These are phyloP conservation scores for Ennomos quercinarius DNA, from an alignment of 2,888 invertebrate species.

Conservation along the genomic window DNA sequence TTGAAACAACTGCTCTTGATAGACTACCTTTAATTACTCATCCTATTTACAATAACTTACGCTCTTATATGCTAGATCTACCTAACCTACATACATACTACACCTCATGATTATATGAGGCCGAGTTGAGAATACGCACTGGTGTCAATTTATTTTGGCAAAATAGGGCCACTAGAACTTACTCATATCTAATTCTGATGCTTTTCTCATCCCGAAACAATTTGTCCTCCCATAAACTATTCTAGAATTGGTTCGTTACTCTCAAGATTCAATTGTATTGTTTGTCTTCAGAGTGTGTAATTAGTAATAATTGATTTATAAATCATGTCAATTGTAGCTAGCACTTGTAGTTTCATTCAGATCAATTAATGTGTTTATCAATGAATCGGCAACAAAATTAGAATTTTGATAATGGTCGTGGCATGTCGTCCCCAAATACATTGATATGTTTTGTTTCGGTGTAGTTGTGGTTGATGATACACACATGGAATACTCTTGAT, in stretches of 20 bases:
- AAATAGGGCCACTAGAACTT: not conserved
- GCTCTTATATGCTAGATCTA: too few species aligned
- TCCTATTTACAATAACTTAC: too few species aligned
- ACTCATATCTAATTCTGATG: conserved; percentile 1
- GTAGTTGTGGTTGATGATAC: too few species aligned
- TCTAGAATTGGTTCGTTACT: conserved; percentile 7
- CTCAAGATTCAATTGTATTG: conserved; percentile 23
- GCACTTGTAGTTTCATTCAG: conserved; percentile 20
- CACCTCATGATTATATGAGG: too few species aligned
- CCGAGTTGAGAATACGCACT: too few species aligned
- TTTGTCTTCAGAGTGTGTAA: conserved; percentile 14
- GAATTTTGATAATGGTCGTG: conserved; percentile 8
- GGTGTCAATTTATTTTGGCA: not conserved
- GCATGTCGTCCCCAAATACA: too few species aligned
- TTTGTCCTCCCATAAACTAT: conserved; percentile 13
- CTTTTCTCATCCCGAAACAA: conserved; percentile 18
- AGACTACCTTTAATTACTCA: too few species aligned
- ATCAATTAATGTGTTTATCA: conserved; percentile 14
- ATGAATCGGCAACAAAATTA: conserved; percentile 10
- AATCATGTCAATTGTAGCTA: conserved; percentile 18
- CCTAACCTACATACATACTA: too few species aligned
- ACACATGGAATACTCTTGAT: too few species aligned
- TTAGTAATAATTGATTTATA: conserved; percentile 17
- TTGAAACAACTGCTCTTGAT: too few species aligned
- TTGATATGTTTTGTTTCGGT: too few species aligned